These are phyloP conservation scores for Linurgus olivaceus DNA, from an alignment of 2,797 vertebrate species.

Conservation along the genomic window DNA sequence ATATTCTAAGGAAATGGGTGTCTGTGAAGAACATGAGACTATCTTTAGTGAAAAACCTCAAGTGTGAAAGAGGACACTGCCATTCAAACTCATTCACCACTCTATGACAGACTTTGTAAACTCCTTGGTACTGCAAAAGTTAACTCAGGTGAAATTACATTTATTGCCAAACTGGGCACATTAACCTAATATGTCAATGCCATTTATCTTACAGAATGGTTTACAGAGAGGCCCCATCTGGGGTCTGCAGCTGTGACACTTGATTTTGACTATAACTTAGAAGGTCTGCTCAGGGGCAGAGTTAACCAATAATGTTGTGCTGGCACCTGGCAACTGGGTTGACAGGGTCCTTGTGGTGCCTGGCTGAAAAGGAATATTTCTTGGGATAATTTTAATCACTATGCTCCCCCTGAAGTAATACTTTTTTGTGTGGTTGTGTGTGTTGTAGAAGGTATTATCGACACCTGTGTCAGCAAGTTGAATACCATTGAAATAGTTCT, in stretches of 20 bases:
- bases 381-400: background rate
- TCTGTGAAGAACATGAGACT: background rate
- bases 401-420: background rate
- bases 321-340: background rate
- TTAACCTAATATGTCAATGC: background rate
- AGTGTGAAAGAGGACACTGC: background rate
- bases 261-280: background rate
- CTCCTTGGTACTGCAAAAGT: background rate
- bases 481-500: background rate
- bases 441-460: background rate
- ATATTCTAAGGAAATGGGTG: background rate
- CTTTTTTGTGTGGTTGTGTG: background rate
- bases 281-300: background rate
- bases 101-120: background rate
- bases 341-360: accelerated
- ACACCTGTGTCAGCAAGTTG: background rate
- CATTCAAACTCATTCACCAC: background rate
- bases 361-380: background rate
- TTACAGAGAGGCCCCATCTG: background rate
- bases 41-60: background rate
- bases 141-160: background rate
- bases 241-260: background rate
- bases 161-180: background rate
- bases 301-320: background rate
- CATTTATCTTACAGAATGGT: background rate